phyloP scores from a whole-genome alignment of 2,888 invertebrate species.

The Caenorhabditis panamensis region DNA sequence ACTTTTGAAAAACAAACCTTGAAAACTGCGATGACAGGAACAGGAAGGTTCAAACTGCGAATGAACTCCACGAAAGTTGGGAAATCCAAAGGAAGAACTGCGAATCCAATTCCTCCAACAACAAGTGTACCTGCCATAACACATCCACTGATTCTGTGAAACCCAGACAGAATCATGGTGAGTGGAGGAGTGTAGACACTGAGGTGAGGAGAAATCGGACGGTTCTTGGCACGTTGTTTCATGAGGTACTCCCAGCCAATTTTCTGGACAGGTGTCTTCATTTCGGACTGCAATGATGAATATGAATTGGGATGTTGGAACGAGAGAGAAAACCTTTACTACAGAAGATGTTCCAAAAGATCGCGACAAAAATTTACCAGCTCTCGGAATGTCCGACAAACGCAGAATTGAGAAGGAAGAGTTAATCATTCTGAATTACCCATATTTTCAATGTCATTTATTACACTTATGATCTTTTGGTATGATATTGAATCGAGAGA shows the following conservation, averaged over 20 bases:
- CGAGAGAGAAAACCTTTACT: background rate
- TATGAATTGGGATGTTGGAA: too few relatives aligned
- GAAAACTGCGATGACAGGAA: conserved; percentile 74
- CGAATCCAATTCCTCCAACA: conserved; percentile 79
- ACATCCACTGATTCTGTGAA: conserved; percentile 78
- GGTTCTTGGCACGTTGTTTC: conserved; percentile 74
- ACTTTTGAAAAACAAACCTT: conserved; percentile 71
- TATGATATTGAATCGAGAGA: too few relatives aligned
- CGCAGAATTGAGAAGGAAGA: too few relatives aligned
- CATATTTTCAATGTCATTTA: too few relatives aligned
- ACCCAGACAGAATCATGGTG: conserved; percentile 79
- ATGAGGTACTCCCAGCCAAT: conserved; percentile 79
- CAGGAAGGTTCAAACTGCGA: conserved; percentile 75
- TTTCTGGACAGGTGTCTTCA: conserved; percentile 76
- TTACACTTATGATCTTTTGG: too few relatives aligned
- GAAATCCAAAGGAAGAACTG: conserved; percentile 79
- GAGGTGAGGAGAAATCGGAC: conserved; percentile 80
- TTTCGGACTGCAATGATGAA: conserved; percentile 59
- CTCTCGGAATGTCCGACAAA: too few relatives aligned
- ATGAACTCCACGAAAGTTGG: conserved; percentile 78
- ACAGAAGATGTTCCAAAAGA: too few relatives aligned
- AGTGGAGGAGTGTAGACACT: conserved; percentile 43
- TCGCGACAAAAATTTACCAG: too few relatives aligned
- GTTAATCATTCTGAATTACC: too few relatives aligned
- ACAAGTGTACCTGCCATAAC: conserved; percentile 80